These are phyloP conservation scores for Aquatica leii DNA, from an alignment of 2,888 invertebrate species.

Conservation along the genomic window DNA sequence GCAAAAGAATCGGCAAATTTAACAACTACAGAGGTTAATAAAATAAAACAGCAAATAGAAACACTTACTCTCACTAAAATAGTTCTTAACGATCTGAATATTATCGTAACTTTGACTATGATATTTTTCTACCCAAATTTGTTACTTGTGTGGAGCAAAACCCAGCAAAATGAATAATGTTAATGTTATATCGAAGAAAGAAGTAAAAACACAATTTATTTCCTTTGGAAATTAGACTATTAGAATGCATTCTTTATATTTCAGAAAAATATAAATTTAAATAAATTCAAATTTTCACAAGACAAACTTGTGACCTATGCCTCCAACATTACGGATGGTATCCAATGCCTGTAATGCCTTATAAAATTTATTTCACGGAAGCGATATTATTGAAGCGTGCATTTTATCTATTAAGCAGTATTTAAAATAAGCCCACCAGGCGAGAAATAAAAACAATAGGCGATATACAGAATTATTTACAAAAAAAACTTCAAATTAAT, in stretches of 20 bases:
- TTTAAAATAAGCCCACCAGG: conserved; percentile 19
- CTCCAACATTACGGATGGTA: not conserved
- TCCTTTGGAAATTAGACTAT: conserved; percentile 24
- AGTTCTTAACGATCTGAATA: not conserved
- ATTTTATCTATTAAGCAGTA: conserved; percentile 20
- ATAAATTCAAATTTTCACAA: not conserved
- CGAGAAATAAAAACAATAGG: conserved; percentile 11
- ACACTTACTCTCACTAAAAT: no score
- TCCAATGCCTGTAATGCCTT: not conserved
- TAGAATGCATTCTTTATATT: conserved; percentile 23
- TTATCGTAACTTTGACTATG: not conserved
- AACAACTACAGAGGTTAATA: no score
- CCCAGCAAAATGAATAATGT: not conserved
- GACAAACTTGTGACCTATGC: not conserved
- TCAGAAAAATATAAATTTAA: not conserved
- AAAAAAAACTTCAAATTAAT: not conserved
- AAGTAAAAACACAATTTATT: not conserved
- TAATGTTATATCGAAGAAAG: not conserved
- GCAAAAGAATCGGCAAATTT: no score
- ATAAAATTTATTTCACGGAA: conserved; percentile 29
- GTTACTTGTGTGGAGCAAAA: not conserved
- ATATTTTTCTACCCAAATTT: not conserved
- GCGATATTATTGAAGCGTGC: conserved; percentile 14
- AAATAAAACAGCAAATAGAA: no score
- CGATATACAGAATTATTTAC: not conserved